Percentiles rank a stretch among this genome's conserved stretches.
Evolutionary conservation across 2,888 invertebrate genomes (phyloP).

Genomic region (Tetranychus truncatus): DNA sequence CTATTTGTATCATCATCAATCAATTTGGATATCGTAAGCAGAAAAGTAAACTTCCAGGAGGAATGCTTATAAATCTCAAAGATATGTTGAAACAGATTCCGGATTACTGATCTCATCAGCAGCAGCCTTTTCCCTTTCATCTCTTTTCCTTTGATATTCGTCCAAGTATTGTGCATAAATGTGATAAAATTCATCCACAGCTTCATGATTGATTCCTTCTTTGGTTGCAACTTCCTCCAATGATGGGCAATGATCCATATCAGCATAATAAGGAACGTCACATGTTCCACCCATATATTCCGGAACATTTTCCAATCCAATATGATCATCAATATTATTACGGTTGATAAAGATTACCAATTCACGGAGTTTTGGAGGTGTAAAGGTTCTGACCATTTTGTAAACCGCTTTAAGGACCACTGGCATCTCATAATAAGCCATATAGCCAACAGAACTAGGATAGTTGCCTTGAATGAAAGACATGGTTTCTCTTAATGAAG

Average conservation of each 20-base stretch:
- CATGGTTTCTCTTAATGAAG: neutral
- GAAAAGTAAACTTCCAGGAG: neutral
- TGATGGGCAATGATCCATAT: slow-evolving; percentile 6
- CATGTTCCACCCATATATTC: slow-evolving; percentile 22
- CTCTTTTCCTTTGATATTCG: slow-evolving; percentile 4
- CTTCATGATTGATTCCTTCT: neutral
- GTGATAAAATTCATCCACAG: slow-evolving; percentile 1
- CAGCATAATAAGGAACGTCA: neutral
- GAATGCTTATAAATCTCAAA: neutral
- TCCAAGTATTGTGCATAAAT: neutral
- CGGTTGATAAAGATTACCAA: slow-evolving; percentile 17
- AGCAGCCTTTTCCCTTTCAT: neutral
- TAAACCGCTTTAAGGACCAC: slow-evolving; percentile 1
- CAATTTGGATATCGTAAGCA: neutral
- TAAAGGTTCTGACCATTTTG: slow-evolving; percentile 12
- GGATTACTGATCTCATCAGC: neutral
- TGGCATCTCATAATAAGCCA: slow-evolving; percentile 9
- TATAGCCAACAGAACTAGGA: neutral
- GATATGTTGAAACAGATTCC: neutral
- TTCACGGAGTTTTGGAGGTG: slow-evolving; percentile 14
- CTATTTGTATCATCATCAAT: too few relatives aligned
- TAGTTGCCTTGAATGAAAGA: neutral
- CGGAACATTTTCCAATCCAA: slow-evolving; percentile 19
- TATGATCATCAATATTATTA: slow-evolving; percentile 15
- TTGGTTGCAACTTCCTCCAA: neutral